Conservation (phyloP, 1,140 invertebrate species). For the Sarcophaga peregrina region DNA sequence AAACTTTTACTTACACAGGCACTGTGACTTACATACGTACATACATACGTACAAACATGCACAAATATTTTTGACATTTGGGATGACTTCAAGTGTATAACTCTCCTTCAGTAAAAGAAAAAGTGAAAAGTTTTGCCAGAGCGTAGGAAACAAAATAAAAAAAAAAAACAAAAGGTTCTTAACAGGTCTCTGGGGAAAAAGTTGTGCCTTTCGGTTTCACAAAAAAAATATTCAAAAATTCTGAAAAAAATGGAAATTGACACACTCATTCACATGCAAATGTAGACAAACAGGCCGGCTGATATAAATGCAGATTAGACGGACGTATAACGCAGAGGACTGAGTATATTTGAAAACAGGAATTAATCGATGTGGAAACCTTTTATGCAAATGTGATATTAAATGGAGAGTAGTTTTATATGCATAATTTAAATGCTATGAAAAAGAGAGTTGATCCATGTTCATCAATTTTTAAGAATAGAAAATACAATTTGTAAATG, state of each 20-base stretch:
- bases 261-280: neutral
- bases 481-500: too few relatives aligned
- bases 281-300: neutral
- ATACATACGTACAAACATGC: neutral
- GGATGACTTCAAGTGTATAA: constrained; percentile 26
- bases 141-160: neutral
- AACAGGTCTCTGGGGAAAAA: constrained; percentile 24
- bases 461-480: too few relatives aligned
- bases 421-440: too few relatives aligned
- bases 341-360: too few relatives aligned
- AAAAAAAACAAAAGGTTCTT: neutral
- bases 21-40: neutral
- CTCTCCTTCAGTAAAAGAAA: too few relatives aligned
- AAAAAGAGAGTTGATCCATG: too few relatives aligned
- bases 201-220: too few relatives aligned
- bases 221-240: too few relatives aligned
- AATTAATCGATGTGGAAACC: too few relatives aligned
- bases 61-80: constrained; percentile 32
- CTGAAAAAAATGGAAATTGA: neutral
- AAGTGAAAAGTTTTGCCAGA: constrained; percentile 18
- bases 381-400: too few relatives aligned
- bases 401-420: too few relatives aligned
- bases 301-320: neutral
- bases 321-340: neutral
- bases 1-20: neutral